phyloP scores from a whole-genome alignment of 1,140 invertebrate genomes.

The Zaprionus ornatus region DNA sequence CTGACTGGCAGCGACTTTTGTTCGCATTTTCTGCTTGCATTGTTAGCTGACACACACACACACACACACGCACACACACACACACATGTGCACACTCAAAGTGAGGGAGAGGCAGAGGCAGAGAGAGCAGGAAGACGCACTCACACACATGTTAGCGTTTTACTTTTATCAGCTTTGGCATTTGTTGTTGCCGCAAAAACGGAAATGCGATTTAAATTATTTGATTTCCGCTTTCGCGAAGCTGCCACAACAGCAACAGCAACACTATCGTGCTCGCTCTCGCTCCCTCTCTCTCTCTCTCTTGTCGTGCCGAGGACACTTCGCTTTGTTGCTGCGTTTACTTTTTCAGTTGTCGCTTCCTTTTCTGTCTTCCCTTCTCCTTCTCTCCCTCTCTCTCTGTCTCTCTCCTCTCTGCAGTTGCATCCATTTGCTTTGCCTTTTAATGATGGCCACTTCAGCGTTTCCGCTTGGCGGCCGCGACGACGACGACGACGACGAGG shows the following conservation, averaged over 20 bases:
- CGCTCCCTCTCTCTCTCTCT: not conserved
- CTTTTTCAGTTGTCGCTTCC: constrained; percentile 21
- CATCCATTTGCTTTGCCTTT: constrained; percentile 54
- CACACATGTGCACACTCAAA: not conserved
- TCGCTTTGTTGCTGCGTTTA: constrained; percentile 16
- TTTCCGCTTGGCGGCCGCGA: constrained; percentile 53
- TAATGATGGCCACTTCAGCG: constrained; percentile 77
- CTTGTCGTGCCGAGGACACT: constrained; percentile 29
- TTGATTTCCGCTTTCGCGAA: constrained; percentile 70
- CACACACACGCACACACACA: constrained; percentile 4
- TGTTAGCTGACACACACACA: constrained; percentile 20
- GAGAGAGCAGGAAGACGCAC: not conserved
- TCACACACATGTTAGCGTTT: constrained; percentile 39
- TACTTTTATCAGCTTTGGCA: constrained; percentile 65
- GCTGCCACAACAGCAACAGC: constrained; percentile 24
- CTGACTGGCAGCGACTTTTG: constrained; percentile 35
- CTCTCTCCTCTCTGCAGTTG: constrained; percentile 25
- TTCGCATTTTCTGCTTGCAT: constrained; percentile 36
- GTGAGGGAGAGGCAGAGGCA: not conserved
- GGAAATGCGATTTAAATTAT: constrained; percentile 83
- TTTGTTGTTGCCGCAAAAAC: constrained; percentile 66
- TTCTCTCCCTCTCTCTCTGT: not conserved
- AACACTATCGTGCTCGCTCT: not conserved
- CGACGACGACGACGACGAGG: constrained; percentile 1
- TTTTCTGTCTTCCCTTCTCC: not conserved